Evolutionary conservation across 1,140 invertebrate species (phyloP).

Genomic region (Bathynomus jamesi): DNA sequence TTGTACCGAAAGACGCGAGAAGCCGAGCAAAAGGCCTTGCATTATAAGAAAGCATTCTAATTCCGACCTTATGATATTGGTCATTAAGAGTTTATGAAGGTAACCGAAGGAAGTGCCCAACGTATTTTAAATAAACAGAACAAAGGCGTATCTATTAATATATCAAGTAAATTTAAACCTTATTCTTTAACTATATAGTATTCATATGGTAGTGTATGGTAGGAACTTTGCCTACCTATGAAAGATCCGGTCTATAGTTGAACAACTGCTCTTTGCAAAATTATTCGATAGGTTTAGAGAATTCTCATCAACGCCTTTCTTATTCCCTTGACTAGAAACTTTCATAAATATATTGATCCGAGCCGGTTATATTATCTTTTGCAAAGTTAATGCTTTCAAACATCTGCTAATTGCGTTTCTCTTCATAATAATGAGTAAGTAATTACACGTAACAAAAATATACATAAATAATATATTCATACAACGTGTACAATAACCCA

Average conservation of each 20-base stretch:
- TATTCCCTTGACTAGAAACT: background rate
- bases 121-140: slow-evolving; percentile 33
- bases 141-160: slow-evolving; percentile 22
- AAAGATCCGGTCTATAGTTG: slow-evolving; percentile 18
- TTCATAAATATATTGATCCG: background rate
- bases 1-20: slow-evolving; percentile 13
- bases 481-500: no score
- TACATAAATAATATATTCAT: no score
- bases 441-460: no score
- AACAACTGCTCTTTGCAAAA: slow-evolving; percentile 19
- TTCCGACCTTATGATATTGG: slow-evolving; percentile 21
- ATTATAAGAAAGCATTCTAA: slow-evolving; percentile 6
- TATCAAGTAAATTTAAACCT: slow-evolving; percentile 14
- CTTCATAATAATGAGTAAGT: no score
- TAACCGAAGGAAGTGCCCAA: slow-evolving; percentile 30
- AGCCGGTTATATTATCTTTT: background rate
- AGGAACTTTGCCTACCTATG: slow-evolving; percentile 27
- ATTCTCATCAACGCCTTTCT: background rate
- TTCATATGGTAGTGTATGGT: background rate
- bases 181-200: background rate
- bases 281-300: slow-evolving; percentile 4
- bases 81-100: slow-evolving; percentile 23
- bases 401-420: no score
- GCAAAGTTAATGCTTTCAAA: no score
- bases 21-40: slow-evolving; percentile 18